Evolutionary conservation across 1,140 invertebrate species (phyloP).

Genomic region (Anoplophora glabripennis): DNA sequence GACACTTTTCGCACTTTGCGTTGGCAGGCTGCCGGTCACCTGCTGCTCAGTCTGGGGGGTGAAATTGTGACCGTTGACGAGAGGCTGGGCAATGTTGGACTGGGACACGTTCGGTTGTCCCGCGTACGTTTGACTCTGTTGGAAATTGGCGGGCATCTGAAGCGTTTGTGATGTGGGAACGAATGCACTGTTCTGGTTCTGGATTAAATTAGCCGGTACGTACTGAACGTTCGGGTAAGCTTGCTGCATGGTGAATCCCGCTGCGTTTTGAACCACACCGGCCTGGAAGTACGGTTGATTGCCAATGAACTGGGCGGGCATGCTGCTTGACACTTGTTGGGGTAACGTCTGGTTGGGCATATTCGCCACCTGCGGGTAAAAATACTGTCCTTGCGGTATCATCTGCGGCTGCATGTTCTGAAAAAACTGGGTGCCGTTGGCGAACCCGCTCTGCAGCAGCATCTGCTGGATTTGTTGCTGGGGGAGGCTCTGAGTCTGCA

Average conservation of each 20-base stretch:
- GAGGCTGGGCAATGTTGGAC: conserved; percentile 32
- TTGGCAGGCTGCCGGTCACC: conserved; percentile 33
- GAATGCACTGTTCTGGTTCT: conserved; percentile 44
- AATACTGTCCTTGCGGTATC: conserved; percentile 44
- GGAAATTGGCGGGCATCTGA: conserved; percentile 42
- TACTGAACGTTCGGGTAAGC: conserved; percentile 45
- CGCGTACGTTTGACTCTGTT: conserved; percentile 44
- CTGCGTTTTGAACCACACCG: conserved; percentile 35
- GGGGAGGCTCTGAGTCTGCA: conserved; percentile 47
- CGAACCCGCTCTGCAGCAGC: conserved; percentile 41
- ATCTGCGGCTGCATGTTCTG: conserved; percentile 41
- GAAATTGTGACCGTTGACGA: conserved; percentile 45
- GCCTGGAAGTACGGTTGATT: conserved; percentile 41
- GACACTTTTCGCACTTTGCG: conserved; percentile 43
- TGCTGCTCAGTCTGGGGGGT: conserved; percentile 31
- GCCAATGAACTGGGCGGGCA: conserved; percentile 42
- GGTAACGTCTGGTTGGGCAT: conserved; percentile 36
- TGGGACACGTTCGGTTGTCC: conserved; percentile 37
- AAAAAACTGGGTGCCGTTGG: conserved; percentile 42
- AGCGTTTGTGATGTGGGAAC: conserved; percentile 43
- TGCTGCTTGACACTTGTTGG: conserved; percentile 34
- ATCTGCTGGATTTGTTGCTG: conserved; percentile 48
- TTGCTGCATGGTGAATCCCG: conserved; percentile 36
- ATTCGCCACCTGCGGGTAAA: conserved; percentile 39
- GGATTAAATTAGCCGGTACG: conserved; percentile 39